phyloP scores from a whole-genome alignment of 2,113 vertebrate species.

The Meles meles region DNA sequence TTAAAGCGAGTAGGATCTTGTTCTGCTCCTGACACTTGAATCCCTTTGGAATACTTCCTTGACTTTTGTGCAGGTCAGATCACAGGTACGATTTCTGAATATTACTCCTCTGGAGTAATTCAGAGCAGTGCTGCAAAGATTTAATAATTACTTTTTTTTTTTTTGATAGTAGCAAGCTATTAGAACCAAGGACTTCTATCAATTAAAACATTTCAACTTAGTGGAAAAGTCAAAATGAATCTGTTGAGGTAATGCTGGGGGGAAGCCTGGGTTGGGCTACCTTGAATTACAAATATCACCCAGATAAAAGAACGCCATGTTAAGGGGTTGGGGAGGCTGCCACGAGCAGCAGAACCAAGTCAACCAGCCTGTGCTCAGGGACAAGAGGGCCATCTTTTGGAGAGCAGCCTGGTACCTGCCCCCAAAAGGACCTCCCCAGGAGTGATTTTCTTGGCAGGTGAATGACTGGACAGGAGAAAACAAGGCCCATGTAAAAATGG shows the following conservation, averaged over 20 bases:
- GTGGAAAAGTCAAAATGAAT: not conserved
- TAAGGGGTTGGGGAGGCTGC: not conserved
- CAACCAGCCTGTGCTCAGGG: not conserved
- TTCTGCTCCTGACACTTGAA: not conserved
- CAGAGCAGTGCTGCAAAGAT: not conserved
- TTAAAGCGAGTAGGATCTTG: slow-evolving; percentile 2
- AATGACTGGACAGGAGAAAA: not conserved
- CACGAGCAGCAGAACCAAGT: not conserved
- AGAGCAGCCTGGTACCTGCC: not conserved
- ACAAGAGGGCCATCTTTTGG: not conserved
- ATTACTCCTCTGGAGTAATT: not conserved
- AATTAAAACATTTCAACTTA: not conserved
- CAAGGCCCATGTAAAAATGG: not conserved
- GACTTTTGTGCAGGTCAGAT: not conserved
- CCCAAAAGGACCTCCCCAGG: rapidly evolving
- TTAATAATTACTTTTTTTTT: not conserved
- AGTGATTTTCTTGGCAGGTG: not conserved
- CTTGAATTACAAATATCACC: not conserved
- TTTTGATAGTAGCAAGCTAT: not conserved
- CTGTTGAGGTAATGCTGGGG: not conserved
- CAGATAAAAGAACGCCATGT: not conserved
- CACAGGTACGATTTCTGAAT: not conserved
- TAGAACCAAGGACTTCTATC: not conserved
- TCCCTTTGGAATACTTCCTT: not conserved
- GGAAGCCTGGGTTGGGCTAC: not conserved